Evolutionary conservation across 2,113 vertebrate species (phyloP), one percentile per base, ranked within the genome.

Genomic region (Passer domesticus): DNA sequence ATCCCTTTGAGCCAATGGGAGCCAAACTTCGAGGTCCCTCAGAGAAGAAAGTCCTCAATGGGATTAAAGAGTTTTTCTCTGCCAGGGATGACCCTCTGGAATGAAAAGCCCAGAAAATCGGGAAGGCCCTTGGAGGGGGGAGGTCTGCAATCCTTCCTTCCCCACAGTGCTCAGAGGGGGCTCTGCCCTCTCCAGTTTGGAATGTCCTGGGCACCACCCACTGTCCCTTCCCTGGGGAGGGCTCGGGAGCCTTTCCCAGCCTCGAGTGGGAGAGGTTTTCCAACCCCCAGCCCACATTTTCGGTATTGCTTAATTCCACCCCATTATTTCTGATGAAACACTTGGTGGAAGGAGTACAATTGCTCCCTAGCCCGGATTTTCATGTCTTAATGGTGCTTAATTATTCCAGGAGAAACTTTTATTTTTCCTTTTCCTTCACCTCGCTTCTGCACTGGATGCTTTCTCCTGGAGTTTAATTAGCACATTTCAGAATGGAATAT

Each of bases 381-480:
- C 49, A 43, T 75, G 28, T 80, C 89, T 88, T 94, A 92, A 90
- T 70, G 83, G 53, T 46, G 52, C 60, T 86, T 96, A 95, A 92
- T 90, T 92, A 86, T 90, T 86, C 88, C 88, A 78, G 83, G 68
- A 84, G 66, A 93, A 95, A 94, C 80, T 96, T 94, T 66, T 35
- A 35, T 46, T 83, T 62, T 74, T 44, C 76, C 44, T 92, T 86
- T 63, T 83, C 56, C 78, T 68, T 69, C 63, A 14, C 20, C 43
- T 86, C 0, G 0, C n/a, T 93, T 67, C 47, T 37, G 19, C 76
- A 11, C 56, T 52, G 68, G 33, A 17, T 87, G 79, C 88, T 94
- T 92, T 74, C 68, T 87, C 18, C 87, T 84, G 28, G 79, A 92
- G 92, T 83, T 94, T 93, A 95, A 95, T 96, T 95, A 93, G 92